Base-by-base conservation (phyloP, 2,888 invertebrate genomes). In the Drosophila phalerata region DNA sequence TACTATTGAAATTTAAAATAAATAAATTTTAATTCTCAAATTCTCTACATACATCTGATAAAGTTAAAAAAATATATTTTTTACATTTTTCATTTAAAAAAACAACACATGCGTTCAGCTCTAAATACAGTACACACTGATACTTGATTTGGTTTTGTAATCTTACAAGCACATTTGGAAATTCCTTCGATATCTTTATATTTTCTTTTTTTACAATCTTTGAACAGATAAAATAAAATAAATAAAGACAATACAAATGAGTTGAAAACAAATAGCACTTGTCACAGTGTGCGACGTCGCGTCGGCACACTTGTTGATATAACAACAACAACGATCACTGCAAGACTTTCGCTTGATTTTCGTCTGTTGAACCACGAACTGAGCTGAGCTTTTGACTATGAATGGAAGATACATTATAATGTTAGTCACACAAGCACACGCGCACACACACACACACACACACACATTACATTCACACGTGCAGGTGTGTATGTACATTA, bases 311-410 rank as follows among this genome's bases (percentile, higher is more conserved):
- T 74, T 77, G 75, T 60, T 74, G 62, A 22, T 53, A 63, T 19
- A 55, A 65, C 43, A 42, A 30, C 53, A 57, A 58, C 45, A 42
- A 53, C 30, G 30, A 42, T 43, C 25, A 55, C 42, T 63, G 56
- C 43, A 49, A 55, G 58, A 79, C 79, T 77, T 79, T 77, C 75
- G 77, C 77, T 60, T 48, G 34, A 8, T 47, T 38, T 62, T 56
- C 19, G 47, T 30, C 34, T 64, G 13, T 66, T 61, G 38, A 48
- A 51, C 64, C 73, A 25, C 60, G 37, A 51, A 17, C 19, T 10
- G n/a, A 73, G 68, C 58, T 60, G 9, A 69, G 62, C 64, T 79
- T 71, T 64, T 40, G 56, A 40, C 62, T 48, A 43, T 60, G 43
- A 73, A 65, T 69, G 47, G 47, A 69, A 77, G 45, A 40, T 37